Evolutionary conservation across 2,113 vertebrate species (phyloP), one percentile per base, ranked within the genome.

Genomic region (Hippocampus abdominalis): DNA sequence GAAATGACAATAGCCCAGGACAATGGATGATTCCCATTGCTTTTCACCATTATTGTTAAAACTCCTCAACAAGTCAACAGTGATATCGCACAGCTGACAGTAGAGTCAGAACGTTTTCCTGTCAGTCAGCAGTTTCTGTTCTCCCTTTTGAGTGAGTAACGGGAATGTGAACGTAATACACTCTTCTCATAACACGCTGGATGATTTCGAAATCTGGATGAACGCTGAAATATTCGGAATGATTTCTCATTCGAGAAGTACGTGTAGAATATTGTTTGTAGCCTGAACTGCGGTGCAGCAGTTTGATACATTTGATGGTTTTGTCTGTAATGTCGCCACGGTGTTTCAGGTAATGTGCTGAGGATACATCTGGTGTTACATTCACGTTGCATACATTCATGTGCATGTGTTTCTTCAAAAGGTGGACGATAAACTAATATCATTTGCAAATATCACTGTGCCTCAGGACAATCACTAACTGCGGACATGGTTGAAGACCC

Each of bases 51-150:
- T 63, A 11, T 5, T 3, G n/a, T 64, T 15, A 8, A 16, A 46
- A 27, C 29, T 63, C 20, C 18, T 13, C 12, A 25, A 21, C 59
- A 18, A 74, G 11, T 32, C 16, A 76, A 64, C 0, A 57, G 13
- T 64, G 3, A 25, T 69, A 13, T 72, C 67, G 11, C 77, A 61
- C 25, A 60, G 7, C 42, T 53, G 12, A 51, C 57, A 5, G 40
- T 6, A 46, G n/a, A 12, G 25, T 3, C 44, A 18, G 20, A 25
- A 53, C 11, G 29, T 59, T 67, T 46, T 56, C 11, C 0, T n/a
- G 25, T 4, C 29, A 16, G 25, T 74, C 72, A 68, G 77, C 74
- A 72, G 39, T 80, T 72, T 80, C 64, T 20, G 13, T 77, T 83
- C 80, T 70, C 42, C 3, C 0, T 72, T 80, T 77, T 63, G 23